Percentiles rank a stretch among this genome's conserved stretches.
phyloP scores from a whole-genome alignment of 2,888 invertebrate genomes.

The Apamea sordens region DNA sequence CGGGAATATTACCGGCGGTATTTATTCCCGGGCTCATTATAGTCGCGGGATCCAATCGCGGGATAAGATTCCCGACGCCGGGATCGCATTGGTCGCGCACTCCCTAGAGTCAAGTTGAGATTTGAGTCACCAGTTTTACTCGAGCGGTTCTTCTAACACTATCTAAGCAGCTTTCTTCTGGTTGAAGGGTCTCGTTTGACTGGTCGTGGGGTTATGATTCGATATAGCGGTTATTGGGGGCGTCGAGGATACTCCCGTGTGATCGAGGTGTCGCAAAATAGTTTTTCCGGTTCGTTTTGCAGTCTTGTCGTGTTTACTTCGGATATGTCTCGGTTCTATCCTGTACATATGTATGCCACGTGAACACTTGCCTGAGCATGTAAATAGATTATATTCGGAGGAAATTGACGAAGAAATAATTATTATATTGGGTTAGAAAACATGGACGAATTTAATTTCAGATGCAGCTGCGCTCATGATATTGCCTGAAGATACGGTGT shows the following conservation, averaged over 20 bases:
- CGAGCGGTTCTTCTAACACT: constrained; percentile 51
- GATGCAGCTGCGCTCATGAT: neutral
- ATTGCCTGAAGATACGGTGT: neutral
- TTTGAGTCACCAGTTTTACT: constrained; percentile 71
- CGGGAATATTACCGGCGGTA: constrained; percentile 79
- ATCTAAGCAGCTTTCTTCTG: constrained; percentile 41
- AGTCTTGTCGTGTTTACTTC: constrained; percentile 70
- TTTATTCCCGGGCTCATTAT: constrained; percentile 85
- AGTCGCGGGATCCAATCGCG: constrained; percentile 81
- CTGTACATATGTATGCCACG: neutral
- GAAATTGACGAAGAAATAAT: constrained; percentile 29
- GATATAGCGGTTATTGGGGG: constrained; percentile 85
- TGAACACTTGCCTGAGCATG: neutral
- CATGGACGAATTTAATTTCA: neutral
- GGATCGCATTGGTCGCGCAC: constrained; percentile 80
- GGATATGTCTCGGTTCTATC: constrained; percentile 33
- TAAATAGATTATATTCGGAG: constrained; percentile 31
- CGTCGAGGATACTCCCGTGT: constrained; percentile 74
- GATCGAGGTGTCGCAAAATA: constrained; percentile 84
- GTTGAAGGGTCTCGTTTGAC: constrained; percentile 51
- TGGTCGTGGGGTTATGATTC: constrained; percentile 76
- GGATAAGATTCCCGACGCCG: constrained; percentile 69
- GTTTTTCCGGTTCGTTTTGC: constrained; percentile 81
- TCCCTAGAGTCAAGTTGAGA: constrained; percentile 80
- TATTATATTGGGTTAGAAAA: constrained; percentile 21